Conservation (phyloP, 2,888 invertebrate genomes). For the Orgyia antiqua region DNA sequence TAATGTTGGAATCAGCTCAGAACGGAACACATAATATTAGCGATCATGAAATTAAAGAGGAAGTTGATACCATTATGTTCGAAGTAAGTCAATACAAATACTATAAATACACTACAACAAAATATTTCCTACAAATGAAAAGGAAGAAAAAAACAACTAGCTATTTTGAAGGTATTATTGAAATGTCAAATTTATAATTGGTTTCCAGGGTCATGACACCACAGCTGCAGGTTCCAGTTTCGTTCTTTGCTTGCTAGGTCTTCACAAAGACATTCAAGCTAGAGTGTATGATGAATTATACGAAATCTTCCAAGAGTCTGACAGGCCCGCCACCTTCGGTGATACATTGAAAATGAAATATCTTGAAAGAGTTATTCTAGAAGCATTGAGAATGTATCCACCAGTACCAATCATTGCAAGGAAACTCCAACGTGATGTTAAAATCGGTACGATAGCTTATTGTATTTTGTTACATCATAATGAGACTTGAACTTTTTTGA, state of each 20-base stretch:
- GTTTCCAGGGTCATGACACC: slow-evolving; percentile 65
- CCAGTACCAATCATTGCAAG: slow-evolving; percentile 89
- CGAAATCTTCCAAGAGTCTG: slow-evolving; percentile 87
- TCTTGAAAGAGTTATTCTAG: slow-evolving; percentile 87
- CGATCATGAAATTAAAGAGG: slow-evolving; percentile 90
- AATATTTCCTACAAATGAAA: no score
- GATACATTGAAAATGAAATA: slow-evolving; percentile 91
- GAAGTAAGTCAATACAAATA: slow-evolving; percentile 73
- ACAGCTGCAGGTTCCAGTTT: slow-evolving; percentile 89
- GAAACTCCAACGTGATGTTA: slow-evolving; percentile 81
- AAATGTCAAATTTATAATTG: background rate
- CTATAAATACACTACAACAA: no score
- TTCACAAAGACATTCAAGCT: slow-evolving; percentile 88
- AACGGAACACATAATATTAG: slow-evolving; percentile 84
- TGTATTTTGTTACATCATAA: no score
- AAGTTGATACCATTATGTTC: slow-evolving; percentile 93
- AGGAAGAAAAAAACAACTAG: no score
- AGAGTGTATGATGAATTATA: slow-evolving; percentile 86
- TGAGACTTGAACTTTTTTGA: no score
- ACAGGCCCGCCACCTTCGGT: slow-evolving; percentile 85
- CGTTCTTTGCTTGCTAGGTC: slow-evolving; percentile 89
- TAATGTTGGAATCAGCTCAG: slow-evolving; percentile 91
- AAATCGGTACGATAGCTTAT: no score
- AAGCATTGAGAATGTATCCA: slow-evolving; percentile 87
- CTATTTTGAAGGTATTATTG: no score